Evolutionary conservation across 53 echinoderm and acorn worm species (phyloP).

Genomic region (Henricia sp.): DNA sequence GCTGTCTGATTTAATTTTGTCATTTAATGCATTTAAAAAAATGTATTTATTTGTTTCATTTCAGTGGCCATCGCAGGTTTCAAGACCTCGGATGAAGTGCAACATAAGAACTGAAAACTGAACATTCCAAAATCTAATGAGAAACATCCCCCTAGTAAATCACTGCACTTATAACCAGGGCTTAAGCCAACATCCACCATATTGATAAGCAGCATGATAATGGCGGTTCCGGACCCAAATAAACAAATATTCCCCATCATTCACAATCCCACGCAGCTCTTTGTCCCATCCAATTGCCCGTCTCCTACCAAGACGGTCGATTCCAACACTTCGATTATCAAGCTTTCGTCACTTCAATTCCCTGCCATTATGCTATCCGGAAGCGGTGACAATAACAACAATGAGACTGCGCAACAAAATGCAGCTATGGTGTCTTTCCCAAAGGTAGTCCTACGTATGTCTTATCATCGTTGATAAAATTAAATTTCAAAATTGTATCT

Average conservation of each 20-base stretch:
- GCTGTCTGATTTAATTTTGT: too few relatives aligned
- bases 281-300: conserved; percentile 32
- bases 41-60: too few relatives aligned
- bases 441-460: conserved; percentile 22
- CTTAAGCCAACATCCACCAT: background rate
- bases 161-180: too few relatives aligned
- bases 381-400: conserved; percentile 3
- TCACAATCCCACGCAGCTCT: conserved; percentile 49
- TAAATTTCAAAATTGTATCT: background rate
- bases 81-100: too few relatives aligned
- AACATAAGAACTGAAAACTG: too few relatives aligned
- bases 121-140: too few relatives aligned
- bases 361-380: conserved; percentile 42
- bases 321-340: conserved; percentile 52
- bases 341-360: conserved; percentile 57
- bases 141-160: too few relatives aligned
- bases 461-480: background rate
- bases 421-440: conserved; percentile 20
- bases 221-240: conserved; percentile 60
- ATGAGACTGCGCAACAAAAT: conserved; percentile 6
- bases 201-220: conserved; percentile 4
- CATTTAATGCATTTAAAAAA: too few relatives aligned
- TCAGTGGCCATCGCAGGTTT: too few relatives aligned
- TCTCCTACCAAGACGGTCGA: conserved; percentile 63
- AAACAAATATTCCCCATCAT: conserved; percentile 79